Conservation (phyloP, 92 coral and sea anemone species). For the Pocillopora grandis region DNA sequence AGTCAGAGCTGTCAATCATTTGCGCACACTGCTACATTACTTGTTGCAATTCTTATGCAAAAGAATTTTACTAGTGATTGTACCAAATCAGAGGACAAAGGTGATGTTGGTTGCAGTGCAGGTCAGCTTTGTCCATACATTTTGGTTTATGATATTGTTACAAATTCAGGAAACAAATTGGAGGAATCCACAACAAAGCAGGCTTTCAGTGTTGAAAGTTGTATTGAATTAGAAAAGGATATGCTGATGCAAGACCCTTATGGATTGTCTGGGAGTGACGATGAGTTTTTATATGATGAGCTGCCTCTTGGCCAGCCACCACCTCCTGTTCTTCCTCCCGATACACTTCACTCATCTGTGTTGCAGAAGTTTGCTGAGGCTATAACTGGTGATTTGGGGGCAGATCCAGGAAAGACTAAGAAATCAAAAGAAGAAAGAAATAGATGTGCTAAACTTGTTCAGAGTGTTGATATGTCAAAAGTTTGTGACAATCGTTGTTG, state of each 20-base stretch:
- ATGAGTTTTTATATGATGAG: constrained; percentile 53
- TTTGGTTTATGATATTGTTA: constrained; percentile 33
- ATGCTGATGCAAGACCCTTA: constrained; percentile 28
- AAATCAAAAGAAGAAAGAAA: constrained; percentile 39
- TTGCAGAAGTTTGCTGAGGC: constrained; percentile 87
- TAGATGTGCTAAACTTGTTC: constrained; percentile 66
- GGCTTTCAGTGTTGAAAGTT: constrained; percentile 24
- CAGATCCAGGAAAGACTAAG: constrained; percentile 39
- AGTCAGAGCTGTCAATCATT: constrained; percentile 37
- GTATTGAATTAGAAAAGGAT: constrained; percentile 43
- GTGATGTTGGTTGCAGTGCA: not conserved
- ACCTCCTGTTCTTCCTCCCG: constrained; percentile 46
- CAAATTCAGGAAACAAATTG: constrained; percentile 3
- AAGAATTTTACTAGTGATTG: not conserved
- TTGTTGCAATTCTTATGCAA: constrained; percentile 14
- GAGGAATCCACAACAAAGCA: constrained; percentile 5
- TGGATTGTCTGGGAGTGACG: constrained; percentile 51
- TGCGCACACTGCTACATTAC: constrained; percentile 37
- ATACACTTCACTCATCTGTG: constrained; percentile 73
- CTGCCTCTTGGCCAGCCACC: constrained; percentile 38
- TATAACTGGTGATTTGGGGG: constrained; percentile 55
- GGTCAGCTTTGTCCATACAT: constrained; percentile 7
- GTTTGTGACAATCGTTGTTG: constrained; percentile 17
- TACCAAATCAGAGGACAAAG: not conserved
- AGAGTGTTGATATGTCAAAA: constrained; percentile 63